A percentile compares a stretch with the other conserved stretches of the same genome.
These are phyloP conservation scores for Monochamus alternatus DNA, from an alignment of 2,888 invertebrate species.

Conservation along the genomic window DNA sequence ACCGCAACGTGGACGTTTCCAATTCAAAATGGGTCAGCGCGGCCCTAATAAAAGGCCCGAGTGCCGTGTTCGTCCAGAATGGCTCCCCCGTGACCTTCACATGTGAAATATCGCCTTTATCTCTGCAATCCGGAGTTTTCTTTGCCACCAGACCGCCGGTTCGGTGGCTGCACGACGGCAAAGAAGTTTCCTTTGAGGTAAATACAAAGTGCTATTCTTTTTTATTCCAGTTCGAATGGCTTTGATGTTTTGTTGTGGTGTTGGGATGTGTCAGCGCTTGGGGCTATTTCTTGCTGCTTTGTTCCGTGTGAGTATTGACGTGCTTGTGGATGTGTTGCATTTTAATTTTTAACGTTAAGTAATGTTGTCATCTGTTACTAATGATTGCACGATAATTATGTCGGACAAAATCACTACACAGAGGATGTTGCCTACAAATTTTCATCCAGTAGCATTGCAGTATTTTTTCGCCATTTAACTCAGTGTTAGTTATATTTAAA, in stretches of 20 bases:
- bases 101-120: conserved; percentile 72
- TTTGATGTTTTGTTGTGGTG: conserved; percentile 31
- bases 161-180: conserved; percentile 75
- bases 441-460: too few relatives aligned
- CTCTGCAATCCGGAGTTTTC: conserved; percentile 54
- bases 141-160: conserved; percentile 63
- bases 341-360: too few relatives aligned
- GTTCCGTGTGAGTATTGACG: conserved; percentile 10
- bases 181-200: conserved; percentile 75
- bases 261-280: conserved; percentile 17
- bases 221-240: conserved; percentile 18
- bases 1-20: conserved; percentile 40
- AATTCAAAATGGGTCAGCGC: conserved; percentile 62
- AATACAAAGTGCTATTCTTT: conserved; percentile 46
- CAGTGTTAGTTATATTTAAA: too few relatives aligned
- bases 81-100: conserved; percentile 75
- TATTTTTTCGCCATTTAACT: too few relatives aligned
- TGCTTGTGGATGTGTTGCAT: not conserved
- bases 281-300: not conserved
- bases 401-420: too few relatives aligned
- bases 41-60: conserved; percentile 74
- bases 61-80: conserved; percentile 73
- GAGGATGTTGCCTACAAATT: too few relatives aligned
- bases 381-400: too few relatives aligned
- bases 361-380: too few relatives aligned